phyloP scores from a whole-genome alignment of 2,888 invertebrate species.

The Agonopterix subpropinquella region DNA sequence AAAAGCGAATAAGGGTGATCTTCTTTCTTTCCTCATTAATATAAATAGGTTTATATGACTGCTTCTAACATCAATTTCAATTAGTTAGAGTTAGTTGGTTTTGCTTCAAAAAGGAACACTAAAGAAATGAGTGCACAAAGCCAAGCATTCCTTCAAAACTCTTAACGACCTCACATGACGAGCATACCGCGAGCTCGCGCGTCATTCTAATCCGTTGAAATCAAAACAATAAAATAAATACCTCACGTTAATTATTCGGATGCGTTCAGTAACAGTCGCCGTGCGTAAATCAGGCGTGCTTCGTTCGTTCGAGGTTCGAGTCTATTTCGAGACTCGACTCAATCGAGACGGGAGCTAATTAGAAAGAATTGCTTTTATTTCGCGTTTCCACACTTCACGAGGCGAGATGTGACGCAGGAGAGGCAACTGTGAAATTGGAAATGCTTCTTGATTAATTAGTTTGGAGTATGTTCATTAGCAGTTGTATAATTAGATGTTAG shows the following conservation, averaged over 20 bases:
- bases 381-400: conserved; percentile 63
- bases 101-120: no score
- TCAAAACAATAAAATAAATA: conserved; percentile 72
- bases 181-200: conserved; percentile 21
- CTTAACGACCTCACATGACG: conserved; percentile 1
- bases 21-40: no score
- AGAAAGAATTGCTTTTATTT: conserved; percentile 76
- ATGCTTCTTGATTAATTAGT: conserved; percentile 49
- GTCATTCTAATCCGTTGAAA: conserved; percentile 52
- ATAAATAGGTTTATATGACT: no score
- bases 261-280: conserved; percentile 59
- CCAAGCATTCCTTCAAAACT: neutral
- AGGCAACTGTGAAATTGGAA: conserved; percentile 40
- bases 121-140: no score
- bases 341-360: conserved; percentile 61
- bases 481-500: conserved; percentile 15
- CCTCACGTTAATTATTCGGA: conserved; percentile 62
- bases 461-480: conserved; percentile 38
- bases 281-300: conserved; percentile 60
- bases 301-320: conserved; percentile 49
- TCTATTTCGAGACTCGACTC: conserved; percentile 28
- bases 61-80: no score
- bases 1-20: no score
- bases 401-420: conserved; percentile 51
- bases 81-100: no score